Percentiles rank a stretch among this genome's conserved stretches.
These are phyloP conservation scores for Acanthococcus lagerstroemiae DNA, from an alignment of 2,888 invertebrate species.

Conservation along the genomic window DNA sequence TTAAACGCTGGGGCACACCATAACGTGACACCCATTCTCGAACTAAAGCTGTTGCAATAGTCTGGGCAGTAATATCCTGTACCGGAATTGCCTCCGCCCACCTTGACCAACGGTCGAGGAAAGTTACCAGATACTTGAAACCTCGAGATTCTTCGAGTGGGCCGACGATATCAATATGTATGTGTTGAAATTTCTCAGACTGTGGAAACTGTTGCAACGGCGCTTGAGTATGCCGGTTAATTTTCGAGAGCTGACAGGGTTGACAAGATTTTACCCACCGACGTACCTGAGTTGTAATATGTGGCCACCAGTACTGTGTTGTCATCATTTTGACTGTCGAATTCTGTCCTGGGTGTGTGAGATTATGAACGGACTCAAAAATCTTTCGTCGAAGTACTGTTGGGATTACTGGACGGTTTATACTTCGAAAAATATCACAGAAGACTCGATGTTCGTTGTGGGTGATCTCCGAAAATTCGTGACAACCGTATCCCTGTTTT, in stretches of 20 bases:
- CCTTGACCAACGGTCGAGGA: neutral
- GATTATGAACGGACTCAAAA: neutral
- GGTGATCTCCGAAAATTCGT: neutral
- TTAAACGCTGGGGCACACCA: constrained; percentile 40
- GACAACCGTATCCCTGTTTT: neutral
- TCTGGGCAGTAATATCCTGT: neutral
- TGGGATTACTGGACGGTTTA: neutral
- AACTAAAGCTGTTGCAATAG: neutral
- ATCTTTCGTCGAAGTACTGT: neutral
- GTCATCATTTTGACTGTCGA: neutral
- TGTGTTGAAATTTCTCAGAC: constrained; percentile 40
- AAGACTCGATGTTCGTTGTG: neutral
- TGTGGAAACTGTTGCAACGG: constrained; percentile 37
- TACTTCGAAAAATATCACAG: neutral
- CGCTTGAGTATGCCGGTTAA: too few species aligned
- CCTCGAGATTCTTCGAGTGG: constrained; percentile 38
- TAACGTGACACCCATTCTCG: constrained; percentile 42
- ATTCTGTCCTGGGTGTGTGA: neutral
- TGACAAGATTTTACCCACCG: constrained; percentile 39
- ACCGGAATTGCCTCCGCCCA: neutral
- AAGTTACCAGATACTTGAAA: neutral
- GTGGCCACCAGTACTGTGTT: constrained; percentile 1
- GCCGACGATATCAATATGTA: constrained; percentile 43
- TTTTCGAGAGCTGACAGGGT: constrained; percentile 39
- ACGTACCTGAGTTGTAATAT: too few species aligned